A percentile compares a stretch with the other conserved stretches of the same genome.
Conservation (phyloP, 2,797 vertebrate genomes). For the Leptodactylus fallax region DNA sequence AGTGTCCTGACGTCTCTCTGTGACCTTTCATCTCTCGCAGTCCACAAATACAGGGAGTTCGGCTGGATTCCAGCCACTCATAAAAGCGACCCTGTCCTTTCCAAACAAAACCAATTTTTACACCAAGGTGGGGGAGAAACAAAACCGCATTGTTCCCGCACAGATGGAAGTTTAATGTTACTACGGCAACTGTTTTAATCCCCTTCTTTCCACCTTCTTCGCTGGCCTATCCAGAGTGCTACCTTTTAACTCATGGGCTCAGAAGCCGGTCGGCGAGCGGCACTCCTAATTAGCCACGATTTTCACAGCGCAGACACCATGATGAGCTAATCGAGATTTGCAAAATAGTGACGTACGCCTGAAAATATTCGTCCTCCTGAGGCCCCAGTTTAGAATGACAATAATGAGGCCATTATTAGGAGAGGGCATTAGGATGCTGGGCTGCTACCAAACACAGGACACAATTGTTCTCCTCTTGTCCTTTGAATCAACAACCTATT, state of each 20-base stretch:
- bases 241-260: slow-evolving; percentile 95
- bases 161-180: slow-evolving; percentile 98
- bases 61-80: slow-evolving; percentile 92
- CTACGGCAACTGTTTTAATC: slow-evolving; percentile 98
- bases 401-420: slow-evolving; percentile 99
- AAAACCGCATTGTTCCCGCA: slow-evolving; percentile 95
- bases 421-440: slow-evolving; percentile 93
- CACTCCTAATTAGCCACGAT: slow-evolving; percentile 96
- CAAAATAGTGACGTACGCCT: slow-evolving; percentile 94
- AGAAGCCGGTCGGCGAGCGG: slow-evolving; percentile 83
- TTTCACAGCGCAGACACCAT: slow-evolving; percentile 90
- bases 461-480: slow-evolving; percentile 96
- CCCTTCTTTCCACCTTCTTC: slow-evolving; percentile 92
- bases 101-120: slow-evolving; percentile 89
- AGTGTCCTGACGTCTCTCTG: slow-evolving; percentile 86
- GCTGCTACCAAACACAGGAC: slow-evolving; percentile 94
- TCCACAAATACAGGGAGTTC: slow-evolving; percentile 87
- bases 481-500: slow-evolving; percentile 99
- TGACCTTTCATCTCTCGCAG: slow-evolving; percentile 88
- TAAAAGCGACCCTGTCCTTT: slow-evolving; percentile 93
- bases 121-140: slow-evolving; percentile 94
- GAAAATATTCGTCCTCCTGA: slow-evolving; percentile 90
- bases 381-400: slow-evolving; percentile 94
- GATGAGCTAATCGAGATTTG: slow-evolving; percentile 99
- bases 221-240: slow-evolving; percentile 91